Conservation (phyloP, 2,888 invertebrate genomes). For the Dilophus febrilis region DNA sequence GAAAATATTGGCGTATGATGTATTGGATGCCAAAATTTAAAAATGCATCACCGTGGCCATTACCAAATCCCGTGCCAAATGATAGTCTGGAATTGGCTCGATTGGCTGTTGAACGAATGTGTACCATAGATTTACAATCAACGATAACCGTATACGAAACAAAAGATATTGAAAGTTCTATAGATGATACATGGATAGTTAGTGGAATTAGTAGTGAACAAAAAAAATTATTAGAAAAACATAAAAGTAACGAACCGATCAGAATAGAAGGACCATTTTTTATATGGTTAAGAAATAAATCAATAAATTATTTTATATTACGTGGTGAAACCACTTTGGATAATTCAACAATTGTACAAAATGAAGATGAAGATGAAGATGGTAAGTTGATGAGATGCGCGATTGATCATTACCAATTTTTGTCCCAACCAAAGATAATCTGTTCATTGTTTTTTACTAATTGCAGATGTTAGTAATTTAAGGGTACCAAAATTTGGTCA, state of each 20-base stretch:
- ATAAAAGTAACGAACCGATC: slow-evolving; percentile 43
- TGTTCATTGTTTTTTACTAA: no score
- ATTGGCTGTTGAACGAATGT: slow-evolving; percentile 68
- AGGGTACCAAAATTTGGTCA: slow-evolving; percentile 38
- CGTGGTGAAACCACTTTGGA: slow-evolving; percentile 41
- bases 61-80: slow-evolving; percentile 60
- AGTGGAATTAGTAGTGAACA: slow-evolving; percentile 72
- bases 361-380: slow-evolving; percentile 45
- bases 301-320: slow-evolving; percentile 70
- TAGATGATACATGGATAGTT: slow-evolving; percentile 85
- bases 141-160: slow-evolving; percentile 47
- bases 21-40: slow-evolving; percentile 92
- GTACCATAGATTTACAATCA: slow-evolving; percentile 59
- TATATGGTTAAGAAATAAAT: slow-evolving; percentile 58
- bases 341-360: slow-evolving; percentile 22
- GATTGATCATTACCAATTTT: slow-evolving; percentile 41
- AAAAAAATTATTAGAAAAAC: slow-evolving; percentile 45
- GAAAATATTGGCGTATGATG: slow-evolving; percentile 67
- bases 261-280: slow-evolving; percentile 73
- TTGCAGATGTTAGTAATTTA: slow-evolving; percentile 53
- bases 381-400: slow-evolving; percentile 54
- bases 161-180: slow-evolving; percentile 48
- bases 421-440: slow-evolving; percentile 30
- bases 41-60: slow-evolving; percentile 70
- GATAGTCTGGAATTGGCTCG: slow-evolving; percentile 63